Evolutionary conservation across 2,888 invertebrate genomes (phyloP).

Genomic region (Stenoptilia bipunctidactyla): DNA sequence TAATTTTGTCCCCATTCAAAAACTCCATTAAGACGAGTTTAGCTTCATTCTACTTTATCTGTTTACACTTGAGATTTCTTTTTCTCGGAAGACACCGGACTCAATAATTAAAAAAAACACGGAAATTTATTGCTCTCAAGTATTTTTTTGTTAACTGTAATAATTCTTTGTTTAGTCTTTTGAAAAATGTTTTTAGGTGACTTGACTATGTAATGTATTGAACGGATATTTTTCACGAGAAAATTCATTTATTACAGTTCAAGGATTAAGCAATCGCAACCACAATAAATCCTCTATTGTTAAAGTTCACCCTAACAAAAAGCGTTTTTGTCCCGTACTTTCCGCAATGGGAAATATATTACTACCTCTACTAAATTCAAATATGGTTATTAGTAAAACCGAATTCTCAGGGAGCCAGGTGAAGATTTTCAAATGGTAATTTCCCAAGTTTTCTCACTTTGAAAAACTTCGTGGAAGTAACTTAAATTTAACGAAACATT

Average conservation of each 20-base stretch:
- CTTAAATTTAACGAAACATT: background rate
- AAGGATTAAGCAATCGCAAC: slow-evolving; percentile 27
- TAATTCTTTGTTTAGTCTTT: too few species aligned
- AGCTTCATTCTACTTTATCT: background rate
- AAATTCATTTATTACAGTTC: too few species aligned
- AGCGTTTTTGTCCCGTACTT: slow-evolving; percentile 68
- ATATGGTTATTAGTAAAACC: slow-evolving; percentile 52
- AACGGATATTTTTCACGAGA: too few species aligned
- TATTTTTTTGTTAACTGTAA: too few species aligned
- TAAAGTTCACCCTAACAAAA: slow-evolving; percentile 53
- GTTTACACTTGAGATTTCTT: slow-evolving; percentile 1
- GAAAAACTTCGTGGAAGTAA: slow-evolving; percentile 12
- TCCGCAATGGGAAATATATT: slow-evolving; percentile 67
- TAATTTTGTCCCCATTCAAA: slow-evolving; percentile 10
- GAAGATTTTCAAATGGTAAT: slow-evolving; percentile 38
- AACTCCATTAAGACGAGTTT: slow-evolving; percentile 1
- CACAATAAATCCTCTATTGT: slow-evolving; percentile 68
- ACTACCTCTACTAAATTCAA: slow-evolving; percentile 56
- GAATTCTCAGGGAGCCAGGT: slow-evolving; percentile 42
- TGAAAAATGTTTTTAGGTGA: too few species aligned
- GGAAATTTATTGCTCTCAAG: slow-evolving; percentile 3
- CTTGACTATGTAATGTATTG: too few species aligned
- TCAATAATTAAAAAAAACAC: background rate
- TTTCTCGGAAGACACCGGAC: background rate
- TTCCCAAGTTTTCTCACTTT: slow-evolving; percentile 33